Evolutionary conservation across 2,797 vertebrate genomes (phyloP).

Genomic region (Catamblyrhynchus diadema): DNA sequence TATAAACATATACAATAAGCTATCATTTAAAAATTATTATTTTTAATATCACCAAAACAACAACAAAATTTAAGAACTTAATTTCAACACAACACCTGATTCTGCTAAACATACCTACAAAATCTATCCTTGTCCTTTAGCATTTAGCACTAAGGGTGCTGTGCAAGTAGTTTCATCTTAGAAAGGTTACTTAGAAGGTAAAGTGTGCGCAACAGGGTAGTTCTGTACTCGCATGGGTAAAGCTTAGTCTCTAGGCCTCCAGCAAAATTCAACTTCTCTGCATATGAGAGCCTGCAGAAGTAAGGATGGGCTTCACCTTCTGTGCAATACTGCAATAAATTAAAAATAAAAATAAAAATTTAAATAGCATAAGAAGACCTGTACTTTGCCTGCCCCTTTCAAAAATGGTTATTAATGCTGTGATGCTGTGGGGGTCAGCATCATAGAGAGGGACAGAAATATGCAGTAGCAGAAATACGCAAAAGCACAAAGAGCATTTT

Average conservation of each 20-base stretch:
- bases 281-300: neutral
- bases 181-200: neutral
- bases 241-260: neutral
- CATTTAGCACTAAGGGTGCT: neutral
- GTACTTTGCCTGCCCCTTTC: neutral
- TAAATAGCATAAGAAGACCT: neutral
- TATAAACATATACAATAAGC: neutral
- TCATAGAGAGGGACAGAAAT: neutral
- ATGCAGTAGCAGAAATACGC: neutral
- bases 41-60: neutral
- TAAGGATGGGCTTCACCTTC: neutral
- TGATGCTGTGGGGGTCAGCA: neutral
- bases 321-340: neutral
- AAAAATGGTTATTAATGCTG: neutral
- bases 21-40: rapidly evolving
- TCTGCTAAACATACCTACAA: neutral
- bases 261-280: neutral
- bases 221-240: neutral
- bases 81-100: neutral
- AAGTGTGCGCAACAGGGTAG: neutral
- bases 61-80: neutral
- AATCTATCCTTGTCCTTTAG: neutral
- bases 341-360: neutral
- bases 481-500: neutral
- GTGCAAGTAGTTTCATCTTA: neutral